Conservation (phyloP, 1,140 invertebrate species). For the Drosophila paulistorum region DNA sequence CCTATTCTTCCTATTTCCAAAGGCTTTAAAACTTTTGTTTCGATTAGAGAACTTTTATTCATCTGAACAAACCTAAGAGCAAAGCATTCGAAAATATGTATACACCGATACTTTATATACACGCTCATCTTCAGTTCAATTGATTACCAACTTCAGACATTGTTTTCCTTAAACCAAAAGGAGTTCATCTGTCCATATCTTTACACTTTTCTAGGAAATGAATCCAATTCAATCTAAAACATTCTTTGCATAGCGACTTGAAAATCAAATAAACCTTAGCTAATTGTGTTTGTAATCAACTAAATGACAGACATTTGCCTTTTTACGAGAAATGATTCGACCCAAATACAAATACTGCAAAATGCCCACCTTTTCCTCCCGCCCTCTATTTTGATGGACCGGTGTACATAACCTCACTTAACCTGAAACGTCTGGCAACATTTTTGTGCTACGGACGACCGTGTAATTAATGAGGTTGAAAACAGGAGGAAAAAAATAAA, state of each 20-base stretch:
- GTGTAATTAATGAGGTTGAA: constrained; percentile 68
- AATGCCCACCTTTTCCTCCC: constrained; percentile 17
- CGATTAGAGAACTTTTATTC: too few species aligned
- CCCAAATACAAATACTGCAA: constrained; percentile 55
- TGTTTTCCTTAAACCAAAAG: not conserved
- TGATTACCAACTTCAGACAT: too few species aligned
- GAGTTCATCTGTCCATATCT: not conserved
- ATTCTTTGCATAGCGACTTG: constrained; percentile 58
- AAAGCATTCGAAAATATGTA: too few species aligned
- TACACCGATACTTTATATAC: too few species aligned
- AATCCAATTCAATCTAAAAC: constrained; percentile 41
- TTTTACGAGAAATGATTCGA: constrained; percentile 46
- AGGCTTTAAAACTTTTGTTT: too few species aligned
- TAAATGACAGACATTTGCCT: constrained; percentile 74
- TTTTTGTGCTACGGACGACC: constrained; percentile 14
- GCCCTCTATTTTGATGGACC: not conserved
- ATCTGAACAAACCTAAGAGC: too few species aligned
- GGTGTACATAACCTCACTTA: constrained; percentile 61
- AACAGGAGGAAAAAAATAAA: constrained; percentile 4
- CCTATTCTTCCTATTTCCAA: too few species aligned
- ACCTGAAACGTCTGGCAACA: constrained; percentile 28
- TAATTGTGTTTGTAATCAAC: constrained; percentile 81
- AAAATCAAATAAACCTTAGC: constrained; percentile 78
- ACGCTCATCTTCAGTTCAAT: too few species aligned
- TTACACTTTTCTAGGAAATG: not conserved